Evolutionary conservation across 2,797 vertebrate species (phyloP), one percentile per base, ranked within the genome.

Genomic region (Helarctos malayanus): DNA sequence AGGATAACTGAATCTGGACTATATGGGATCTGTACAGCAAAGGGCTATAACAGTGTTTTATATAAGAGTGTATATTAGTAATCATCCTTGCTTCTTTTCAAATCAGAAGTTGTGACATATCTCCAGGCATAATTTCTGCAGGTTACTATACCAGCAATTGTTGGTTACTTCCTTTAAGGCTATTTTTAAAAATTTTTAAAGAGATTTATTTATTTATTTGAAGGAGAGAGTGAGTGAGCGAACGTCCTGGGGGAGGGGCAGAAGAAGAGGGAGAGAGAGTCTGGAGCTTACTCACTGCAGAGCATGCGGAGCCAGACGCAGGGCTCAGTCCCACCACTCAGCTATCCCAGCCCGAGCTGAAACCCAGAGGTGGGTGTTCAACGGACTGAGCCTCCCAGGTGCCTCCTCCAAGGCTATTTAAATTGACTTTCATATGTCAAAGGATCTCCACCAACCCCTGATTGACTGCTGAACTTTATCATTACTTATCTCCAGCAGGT

Each of bases 61-160:
- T 54, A 32, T 19, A 47, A 6, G 35, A 54, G 32, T 10, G 19
- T 56, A 68, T n/a, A 10, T 57, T 79, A 32, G 13, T 21, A 47
- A 65, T 65, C 61, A 79, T 45, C 49, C 59, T 61, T 68, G 47
- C 61, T 91, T 89, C 61, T 84, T 89, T 95, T 89, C 27, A 54
- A 85, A 63, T 89, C 25, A 75, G 56, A 95, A 57, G 23, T 83
- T 87, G 49, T 56, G 11, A 65, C 23, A 5, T 47, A 35, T 5
- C 45, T 86, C 9, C 23, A 82, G 29, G 38, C 18, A 80, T 87
- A 45, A 83, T 92, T 80, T 90, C 69, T 90, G 32, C 21, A 88
- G 35, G 10, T 14, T 18, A 47, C 13, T 27, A 1, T 59, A 45
- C 32, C 76, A 93, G 54, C 25, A 84, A 41, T n/a, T 85, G 27